A percentile compares a stretch with the other conserved stretches of the same genome.
These are phyloP conservation scores for Gasteruption jaculator DNA, from an alignment of 2,888 invertebrate genomes.

Conservation along the genomic window DNA sequence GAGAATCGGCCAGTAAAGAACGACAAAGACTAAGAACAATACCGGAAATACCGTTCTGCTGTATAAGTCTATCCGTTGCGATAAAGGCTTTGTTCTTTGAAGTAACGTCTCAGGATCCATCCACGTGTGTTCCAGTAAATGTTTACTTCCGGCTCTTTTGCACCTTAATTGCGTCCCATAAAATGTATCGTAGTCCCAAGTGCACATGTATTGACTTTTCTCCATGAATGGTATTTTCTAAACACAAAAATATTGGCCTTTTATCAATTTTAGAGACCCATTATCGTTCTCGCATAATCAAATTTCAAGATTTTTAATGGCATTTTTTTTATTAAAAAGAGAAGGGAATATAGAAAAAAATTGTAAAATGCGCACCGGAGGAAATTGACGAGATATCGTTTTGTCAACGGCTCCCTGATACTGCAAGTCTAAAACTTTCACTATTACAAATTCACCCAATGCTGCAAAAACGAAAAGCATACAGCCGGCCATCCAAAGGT, in stretches of 20 bases:
- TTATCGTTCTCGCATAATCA: neutral
- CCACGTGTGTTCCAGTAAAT: constrained; percentile 47
- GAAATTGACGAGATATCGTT: constrained; percentile 31
- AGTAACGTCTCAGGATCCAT: constrained; percentile 38
- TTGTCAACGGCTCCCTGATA: constrained; percentile 56
- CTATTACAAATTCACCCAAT: constrained; percentile 77
- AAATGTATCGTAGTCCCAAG: constrained; percentile 39
- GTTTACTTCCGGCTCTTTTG: constrained; percentile 37
- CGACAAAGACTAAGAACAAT: constrained; percentile 71
- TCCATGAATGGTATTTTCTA: constrained; percentile 64
- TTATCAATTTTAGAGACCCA: neutral
- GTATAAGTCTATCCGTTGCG: constrained; percentile 73
- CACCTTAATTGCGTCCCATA: constrained; percentile 29
- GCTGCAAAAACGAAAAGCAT: constrained; percentile 85
- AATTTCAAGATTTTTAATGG: no score
- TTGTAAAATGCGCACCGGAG: constrained; percentile 30
- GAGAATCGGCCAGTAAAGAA: constrained; percentile 76
- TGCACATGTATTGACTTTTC: constrained; percentile 58
- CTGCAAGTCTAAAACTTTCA: constrained; percentile 74
- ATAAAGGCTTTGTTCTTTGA: constrained; percentile 62
- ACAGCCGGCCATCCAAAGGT: constrained; percentile 86
- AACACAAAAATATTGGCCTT: constrained; percentile 17
- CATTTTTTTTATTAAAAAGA: neutral
- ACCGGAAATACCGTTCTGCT: constrained; percentile 74
- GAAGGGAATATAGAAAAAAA: no score